Evolutionary conservation across 2,797 vertebrate species (phyloP).

Genomic region (Orestias chungarensis): DNA sequence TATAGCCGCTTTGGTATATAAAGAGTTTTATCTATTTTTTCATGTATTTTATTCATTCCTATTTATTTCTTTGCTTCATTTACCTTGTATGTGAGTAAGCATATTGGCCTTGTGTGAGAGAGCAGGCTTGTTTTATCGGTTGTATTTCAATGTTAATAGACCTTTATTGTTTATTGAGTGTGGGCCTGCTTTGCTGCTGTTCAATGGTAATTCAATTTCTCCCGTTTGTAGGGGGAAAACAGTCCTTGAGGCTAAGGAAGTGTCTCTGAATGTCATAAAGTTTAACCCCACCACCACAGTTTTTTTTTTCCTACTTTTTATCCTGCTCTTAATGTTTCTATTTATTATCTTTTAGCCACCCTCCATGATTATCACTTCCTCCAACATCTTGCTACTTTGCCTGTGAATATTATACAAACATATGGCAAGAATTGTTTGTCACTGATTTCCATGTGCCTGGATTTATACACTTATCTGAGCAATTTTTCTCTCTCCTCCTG

Average conservation of each 20-base stretch:
- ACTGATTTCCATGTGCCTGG: constrained; percentile 26
- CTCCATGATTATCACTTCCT: constrained; percentile 11
- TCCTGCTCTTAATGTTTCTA: constrained; percentile 37
- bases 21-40: constrained; percentile 15
- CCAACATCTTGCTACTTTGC: constrained; percentile 15
- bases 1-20: constrained; percentile 31
- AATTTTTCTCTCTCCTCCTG: constrained; percentile 4
- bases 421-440: constrained; percentile 29
- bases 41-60: constrained; percentile 1
- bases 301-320: constrained; percentile 38
- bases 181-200: constrained; percentile 61
- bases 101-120: constrained; percentile 58
- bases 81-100: constrained; percentile 48
- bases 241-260: constrained; percentile 52
- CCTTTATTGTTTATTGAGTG: constrained; percentile 76
- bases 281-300: constrained; percentile 29
- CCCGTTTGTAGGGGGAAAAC: constrained; percentile 56
- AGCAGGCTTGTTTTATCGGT: constrained; percentile 62
- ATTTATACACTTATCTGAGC: constrained; percentile 23
- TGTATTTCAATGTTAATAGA: constrained; percentile 73
- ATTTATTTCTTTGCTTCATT: constrained; percentile 30
- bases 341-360: constrained; percentile 19
- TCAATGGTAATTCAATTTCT: constrained; percentile 70
- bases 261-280: constrained; percentile 56
- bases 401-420: constrained; percentile 46